A percentile compares a stretch with the other conserved stretches of the same genome.
Conservation (phyloP, 1,140 invertebrate species). For the Pseudomyrmex sp. region DNA sequence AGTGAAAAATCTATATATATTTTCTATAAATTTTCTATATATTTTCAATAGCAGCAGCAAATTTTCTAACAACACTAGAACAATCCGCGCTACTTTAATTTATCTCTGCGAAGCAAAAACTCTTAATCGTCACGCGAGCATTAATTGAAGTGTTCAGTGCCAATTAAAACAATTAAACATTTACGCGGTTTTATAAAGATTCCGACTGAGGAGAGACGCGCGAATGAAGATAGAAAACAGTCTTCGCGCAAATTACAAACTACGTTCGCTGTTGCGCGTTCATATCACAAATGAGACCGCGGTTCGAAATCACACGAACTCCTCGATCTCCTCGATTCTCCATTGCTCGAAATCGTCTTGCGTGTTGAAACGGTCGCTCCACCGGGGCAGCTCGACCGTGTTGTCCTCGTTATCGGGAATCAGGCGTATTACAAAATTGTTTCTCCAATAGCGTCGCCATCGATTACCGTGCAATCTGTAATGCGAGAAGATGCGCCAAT, state of each 20-base stretch:
- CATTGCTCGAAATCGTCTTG: conserved; percentile 26
- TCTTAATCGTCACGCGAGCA: conserved; percentile 27
- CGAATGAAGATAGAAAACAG: neutral
- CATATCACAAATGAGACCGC: neutral
- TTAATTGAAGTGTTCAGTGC: conserved; percentile 59
- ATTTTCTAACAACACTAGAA: no score
- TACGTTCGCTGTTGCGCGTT: neutral
- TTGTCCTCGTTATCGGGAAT: conserved; percentile 68
- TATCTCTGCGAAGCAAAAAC: conserved; percentile 1
- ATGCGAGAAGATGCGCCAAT: conserved; percentile 5
- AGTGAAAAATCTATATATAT: no score
- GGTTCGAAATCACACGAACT: conserved; percentile 42
- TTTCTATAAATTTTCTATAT: no score
- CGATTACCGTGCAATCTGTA: conserved; percentile 81
- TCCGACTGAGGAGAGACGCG: neutral
- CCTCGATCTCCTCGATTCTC: conserved; percentile 50
- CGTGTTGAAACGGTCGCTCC: neutral
- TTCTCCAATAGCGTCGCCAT: conserved; percentile 82
- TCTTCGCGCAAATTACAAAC: conserved; percentile 1
- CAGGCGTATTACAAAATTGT: conserved; percentile 81
- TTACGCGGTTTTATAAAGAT: conserved; percentile 27
- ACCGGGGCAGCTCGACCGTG: conserved; percentile 22
- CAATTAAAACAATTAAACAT: conserved; percentile 72
- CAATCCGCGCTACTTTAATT: conserved; percentile 2
- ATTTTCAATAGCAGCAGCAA: no score